A percentile compares a stretch with the other conserved stretches of the same genome.
Evolutionary conservation across 2,113 vertebrate species (phyloP).

Genomic region (Syrmaticus mikado): DNA sequence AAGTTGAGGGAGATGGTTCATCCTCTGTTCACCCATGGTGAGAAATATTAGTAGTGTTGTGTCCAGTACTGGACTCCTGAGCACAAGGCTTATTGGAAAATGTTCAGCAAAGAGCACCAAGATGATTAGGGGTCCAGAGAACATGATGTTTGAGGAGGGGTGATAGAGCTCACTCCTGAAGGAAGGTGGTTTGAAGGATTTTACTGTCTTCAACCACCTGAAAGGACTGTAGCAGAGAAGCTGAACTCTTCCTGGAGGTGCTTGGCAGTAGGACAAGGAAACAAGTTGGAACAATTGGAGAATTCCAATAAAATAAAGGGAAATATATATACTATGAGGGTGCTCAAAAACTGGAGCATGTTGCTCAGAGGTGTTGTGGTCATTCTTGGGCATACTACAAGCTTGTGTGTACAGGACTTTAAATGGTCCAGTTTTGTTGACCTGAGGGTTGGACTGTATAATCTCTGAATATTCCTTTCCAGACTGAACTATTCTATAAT

Average conservation of each 20-base stretch:
- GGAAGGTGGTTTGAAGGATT: accelerated
- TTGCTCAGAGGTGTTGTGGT: not conserved
- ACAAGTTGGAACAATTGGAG: accelerated
- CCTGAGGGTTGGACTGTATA: not conserved
- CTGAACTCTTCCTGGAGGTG: not conserved
- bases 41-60: accelerated
- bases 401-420: not conserved
- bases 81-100: not conserved
- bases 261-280: accelerated
- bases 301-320: not conserved
- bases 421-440: not conserved
- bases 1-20: not conserved
- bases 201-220: not conserved
- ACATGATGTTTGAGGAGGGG: accelerated
- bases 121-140: not conserved
- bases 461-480: not conserved
- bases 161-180: not conserved
- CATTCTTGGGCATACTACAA: not conserved
- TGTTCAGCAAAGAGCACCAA: not conserved
- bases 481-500: not conserved
- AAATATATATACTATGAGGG: not conserved
- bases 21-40: not conserved
- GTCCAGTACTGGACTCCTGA: accelerated
- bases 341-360: not conserved
- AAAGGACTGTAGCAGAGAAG: not conserved